Conservation (phyloP, 2,888 invertebrate species). For the Tortrix viridana region DNA sequence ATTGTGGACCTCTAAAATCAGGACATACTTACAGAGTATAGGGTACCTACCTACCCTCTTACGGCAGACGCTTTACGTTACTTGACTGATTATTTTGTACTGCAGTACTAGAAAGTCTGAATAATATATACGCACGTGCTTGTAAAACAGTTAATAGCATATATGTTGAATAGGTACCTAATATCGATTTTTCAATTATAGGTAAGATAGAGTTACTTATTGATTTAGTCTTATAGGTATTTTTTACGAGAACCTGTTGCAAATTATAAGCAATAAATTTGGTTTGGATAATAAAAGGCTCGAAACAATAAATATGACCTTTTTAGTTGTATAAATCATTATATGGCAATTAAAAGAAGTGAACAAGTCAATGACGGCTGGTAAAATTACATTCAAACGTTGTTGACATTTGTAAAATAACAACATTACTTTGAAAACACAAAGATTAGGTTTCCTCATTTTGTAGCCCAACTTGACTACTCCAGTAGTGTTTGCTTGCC, state of each 20-base stretch:
- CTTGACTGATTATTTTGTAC: not conserved
- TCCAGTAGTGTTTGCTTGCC: slow-evolving; percentile 47
- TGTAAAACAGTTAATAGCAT: slow-evolving; percentile 30
- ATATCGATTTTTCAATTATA: slow-evolving; percentile 30
- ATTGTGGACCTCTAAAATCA: too few species aligned
- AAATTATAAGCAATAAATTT: not conserved
- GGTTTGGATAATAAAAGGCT: too few species aligned
- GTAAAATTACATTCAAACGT: slow-evolving; percentile 11
- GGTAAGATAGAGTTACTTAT: slow-evolving; percentile 13
- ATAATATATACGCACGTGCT: slow-evolving; percentile 21
- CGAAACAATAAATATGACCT: slow-evolving; percentile 31
- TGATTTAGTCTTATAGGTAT: slow-evolving; percentile 30
- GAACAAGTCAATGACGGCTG: slow-evolving; percentile 18
- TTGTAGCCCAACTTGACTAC: slow-evolving; percentile 15
- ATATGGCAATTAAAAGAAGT: slow-evolving; percentile 32
- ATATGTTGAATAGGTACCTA: slow-evolving; percentile 17
- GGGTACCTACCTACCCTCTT: too few species aligned
- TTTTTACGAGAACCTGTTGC: slow-evolving; percentile 30
- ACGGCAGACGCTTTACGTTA: too few species aligned
- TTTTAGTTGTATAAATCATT: slow-evolving; percentile 15
- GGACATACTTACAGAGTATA: too few species aligned
- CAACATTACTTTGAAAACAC: too few species aligned
- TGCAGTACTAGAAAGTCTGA: slow-evolving; percentile 11
- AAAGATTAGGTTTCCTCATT: not conserved
- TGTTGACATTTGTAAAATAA: slow-evolving; percentile 9